Percentiles rank a stretch among this genome's conserved stretches.
Conservation (phyloP, 2,888 invertebrate species). For the Drosophila basisetae region DNA sequence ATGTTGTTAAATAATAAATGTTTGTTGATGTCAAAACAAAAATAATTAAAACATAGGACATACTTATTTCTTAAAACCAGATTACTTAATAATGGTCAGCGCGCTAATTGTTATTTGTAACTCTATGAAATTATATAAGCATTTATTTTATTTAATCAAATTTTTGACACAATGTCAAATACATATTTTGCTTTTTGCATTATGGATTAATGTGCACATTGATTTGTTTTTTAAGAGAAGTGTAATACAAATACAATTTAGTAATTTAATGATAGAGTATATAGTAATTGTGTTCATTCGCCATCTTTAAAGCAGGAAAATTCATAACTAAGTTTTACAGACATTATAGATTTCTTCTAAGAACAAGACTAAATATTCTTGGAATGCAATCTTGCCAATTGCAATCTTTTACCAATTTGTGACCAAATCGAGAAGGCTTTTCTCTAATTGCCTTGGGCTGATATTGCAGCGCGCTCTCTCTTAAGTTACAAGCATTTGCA, state of each 20-base stretch:
- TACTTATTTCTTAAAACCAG: not conserved
- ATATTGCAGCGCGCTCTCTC: not conserved
- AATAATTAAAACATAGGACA: not conserved
- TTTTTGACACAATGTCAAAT: not conserved
- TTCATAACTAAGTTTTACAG: not conserved
- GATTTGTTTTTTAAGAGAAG: not conserved
- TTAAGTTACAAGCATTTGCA: not conserved
- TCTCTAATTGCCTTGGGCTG: not conserved
- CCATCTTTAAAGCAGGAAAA: not conserved
- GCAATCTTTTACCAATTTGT: not conserved
- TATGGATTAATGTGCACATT: not conserved
- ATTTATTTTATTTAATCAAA: not conserved
- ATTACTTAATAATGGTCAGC: not conserved
- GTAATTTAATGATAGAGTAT: not conserved
- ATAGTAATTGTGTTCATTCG: not conserved
- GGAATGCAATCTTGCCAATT: no score
- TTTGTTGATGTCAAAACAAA: not conserved
- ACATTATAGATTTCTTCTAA: not conserved
- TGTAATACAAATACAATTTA: not conserved
- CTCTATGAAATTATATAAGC: not conserved
- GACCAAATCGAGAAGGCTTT: not conserved
- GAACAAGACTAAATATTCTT: not conserved
- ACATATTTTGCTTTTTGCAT: not conserved
- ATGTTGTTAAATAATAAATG: not conserved
- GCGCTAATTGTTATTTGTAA: no score